phyloP scores from a whole-genome alignment of 2,888 invertebrate genomes.

The Chelonus formosanus region DNA sequence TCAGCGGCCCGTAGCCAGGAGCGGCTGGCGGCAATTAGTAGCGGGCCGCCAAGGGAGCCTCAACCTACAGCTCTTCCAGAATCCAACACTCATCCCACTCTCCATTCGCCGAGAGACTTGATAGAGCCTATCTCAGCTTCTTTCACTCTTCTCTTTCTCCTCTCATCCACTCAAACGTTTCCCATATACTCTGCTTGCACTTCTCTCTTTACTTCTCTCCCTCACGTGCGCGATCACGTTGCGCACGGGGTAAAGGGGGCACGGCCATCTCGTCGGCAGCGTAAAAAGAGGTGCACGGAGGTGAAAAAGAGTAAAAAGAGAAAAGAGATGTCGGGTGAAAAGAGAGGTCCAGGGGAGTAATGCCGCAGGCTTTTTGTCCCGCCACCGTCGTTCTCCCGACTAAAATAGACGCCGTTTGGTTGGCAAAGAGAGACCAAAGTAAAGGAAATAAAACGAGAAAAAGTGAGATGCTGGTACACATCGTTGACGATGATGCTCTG shows the following conservation, averaged over 20 bases:
- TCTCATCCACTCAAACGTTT: slow-evolving; percentile 17
- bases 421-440: slow-evolving; percentile 9
- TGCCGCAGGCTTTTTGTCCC: slow-evolving; percentile 63
- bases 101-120: slow-evolving; percentile 11
- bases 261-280: slow-evolving; percentile 46
- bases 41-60: slow-evolving; percentile 61
- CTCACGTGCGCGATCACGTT: slow-evolving; percentile 26
- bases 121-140: slow-evolving; percentile 19
- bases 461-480: slow-evolving; percentile 10
- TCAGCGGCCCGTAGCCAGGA: slow-evolving; percentile 62
- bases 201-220: slow-evolving; percentile 19
- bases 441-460: neutral
- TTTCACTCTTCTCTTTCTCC: neutral
- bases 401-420: slow-evolving; percentile 57
- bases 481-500: slow-evolving; percentile 14
- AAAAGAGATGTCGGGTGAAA: slow-evolving; percentile 39
- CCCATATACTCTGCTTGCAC: slow-evolving; percentile 18
- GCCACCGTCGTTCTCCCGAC: slow-evolving; percentile 55
- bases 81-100: slow-evolving; percentile 44
- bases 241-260: slow-evolving; percentile 34
- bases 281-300: slow-evolving; percentile 55
- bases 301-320: slow-evolving; percentile 47
- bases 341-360: slow-evolving; percentile 48
- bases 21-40: slow-evolving; percentile 64
- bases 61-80: slow-evolving; percentile 32